Evolutionary conservation across 2,797 vertebrate species (phyloP), one percentile per base, ranked within the genome.

Genomic region (Sciurus vulgaris): DNA sequence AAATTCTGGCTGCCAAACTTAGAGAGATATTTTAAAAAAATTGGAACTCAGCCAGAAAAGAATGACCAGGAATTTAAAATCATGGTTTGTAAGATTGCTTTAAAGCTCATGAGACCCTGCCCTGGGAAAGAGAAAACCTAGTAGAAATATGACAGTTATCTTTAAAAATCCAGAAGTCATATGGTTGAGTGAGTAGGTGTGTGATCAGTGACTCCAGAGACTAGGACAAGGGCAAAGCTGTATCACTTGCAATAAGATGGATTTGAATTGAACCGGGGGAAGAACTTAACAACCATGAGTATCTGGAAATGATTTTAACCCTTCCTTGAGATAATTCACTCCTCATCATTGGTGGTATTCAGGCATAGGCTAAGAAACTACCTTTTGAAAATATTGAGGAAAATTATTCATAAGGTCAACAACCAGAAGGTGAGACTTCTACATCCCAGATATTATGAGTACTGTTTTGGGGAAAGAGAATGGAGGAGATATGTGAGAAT

Each of bases 1-100:
- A 22, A 59, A 59, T 26, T 59, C 22, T 59, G 56, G 9, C 17
- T 38, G 18, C 78, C 41, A 84, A 78, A 78, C n/a, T 63, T 84
- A 79, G 73, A 77, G 63, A 91, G 14, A 49, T 84, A 83, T 28
- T 86, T 93, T 28, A 95, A 81, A 33, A 38, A 89, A 88, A 87
- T 82, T 87, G n/a, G 59, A 95, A 59, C 33, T 35, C 38, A 30
- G 18, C 12, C 3, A 70, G 77, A 76, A 84, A 76, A 87, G 35
- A 90, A 56, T 94, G 65, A 56, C 13, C 14, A 67, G 38, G 17
- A 93, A 61, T 76, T 96, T 92, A 70, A 92, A 94, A 74, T 92
- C 8, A 44, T 77, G 41, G 6, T 81, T 49, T 30, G n/a, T 87
- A 81, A 94, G 28, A 11, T 84, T 91, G 47, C 51, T 87, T 44